Conservation (phyloP, 2,797 vertebrate genomes). For the Spinus pinus region DNA sequence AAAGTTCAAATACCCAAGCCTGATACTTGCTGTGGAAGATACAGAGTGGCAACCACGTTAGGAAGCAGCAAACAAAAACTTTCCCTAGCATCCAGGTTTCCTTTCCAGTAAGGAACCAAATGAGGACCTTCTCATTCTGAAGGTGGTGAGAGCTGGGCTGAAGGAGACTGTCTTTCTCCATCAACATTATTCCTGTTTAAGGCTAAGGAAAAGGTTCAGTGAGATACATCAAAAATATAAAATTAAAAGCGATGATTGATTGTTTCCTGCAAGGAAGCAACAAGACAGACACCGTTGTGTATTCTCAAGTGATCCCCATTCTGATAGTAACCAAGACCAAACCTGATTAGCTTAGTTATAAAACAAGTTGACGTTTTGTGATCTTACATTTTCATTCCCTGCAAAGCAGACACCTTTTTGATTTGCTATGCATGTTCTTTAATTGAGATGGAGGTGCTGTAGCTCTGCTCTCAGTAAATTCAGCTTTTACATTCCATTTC, state of each 20-base stretch:
- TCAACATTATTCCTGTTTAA: neutral
- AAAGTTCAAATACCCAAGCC: neutral
- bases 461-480: neutral
- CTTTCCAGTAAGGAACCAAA: neutral
- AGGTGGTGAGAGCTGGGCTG: neutral
- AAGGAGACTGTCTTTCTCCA: neutral
- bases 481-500: neutral
- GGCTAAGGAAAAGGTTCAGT: neutral
- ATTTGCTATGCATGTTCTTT: slow-evolving; percentile 12
- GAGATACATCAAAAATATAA: neutral
- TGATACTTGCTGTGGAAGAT: neutral
- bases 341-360: neutral
- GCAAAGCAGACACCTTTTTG: slow-evolving; percentile 24
- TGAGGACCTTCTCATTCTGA: neutral
- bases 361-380: neutral
- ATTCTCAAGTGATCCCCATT: slow-evolving; percentile 7
- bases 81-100: neutral
- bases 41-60: fast-evolving
- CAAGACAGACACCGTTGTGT: neutral
- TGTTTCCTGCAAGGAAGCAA: neutral
- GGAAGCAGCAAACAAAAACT: neutral
- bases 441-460: slow-evolving; percentile 37
- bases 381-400: slow-evolving; percentile 7
- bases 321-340: neutral
- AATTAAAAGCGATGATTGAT: slow-evolving; percentile 2